Evolutionary conservation across 2,113 vertebrate genomes (phyloP).

Genomic region (Toxotes chatareus): DNA sequence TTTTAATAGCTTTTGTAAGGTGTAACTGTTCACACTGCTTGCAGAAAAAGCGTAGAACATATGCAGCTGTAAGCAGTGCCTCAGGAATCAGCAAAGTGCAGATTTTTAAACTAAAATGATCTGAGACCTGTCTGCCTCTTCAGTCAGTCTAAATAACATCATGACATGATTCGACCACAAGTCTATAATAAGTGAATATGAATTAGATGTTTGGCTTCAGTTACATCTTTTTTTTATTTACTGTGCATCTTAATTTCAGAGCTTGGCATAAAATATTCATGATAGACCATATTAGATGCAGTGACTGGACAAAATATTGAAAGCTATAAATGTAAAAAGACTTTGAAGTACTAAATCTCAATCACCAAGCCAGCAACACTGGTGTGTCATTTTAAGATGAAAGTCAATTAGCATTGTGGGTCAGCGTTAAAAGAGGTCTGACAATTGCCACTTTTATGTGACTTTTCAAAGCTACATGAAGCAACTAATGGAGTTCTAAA

Average conservation of each 20-base stretch:
- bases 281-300: slow-evolving; percentile 1
- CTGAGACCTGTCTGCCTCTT: slow-evolving; percentile 21
- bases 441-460: slow-evolving; percentile 41
- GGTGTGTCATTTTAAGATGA: slow-evolving; percentile 34
- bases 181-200: slow-evolving; percentile 26
- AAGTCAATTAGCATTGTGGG: slow-evolving; percentile 39
- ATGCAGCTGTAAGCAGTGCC: slow-evolving; percentile 40
- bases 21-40: slow-evolving; percentile 53
- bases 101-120: slow-evolving; percentile 31
- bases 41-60: slow-evolving; percentile 42
- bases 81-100: slow-evolving; percentile 30
- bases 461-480: slow-evolving; percentile 42
- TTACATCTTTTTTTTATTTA: slow-evolving; percentile 27
- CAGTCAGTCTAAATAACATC: slow-evolving; percentile 22
- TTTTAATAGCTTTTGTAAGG: slow-evolving; percentile 51
- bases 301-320: slow-evolving; percentile 11
- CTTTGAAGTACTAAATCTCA: slow-evolving; percentile 14
- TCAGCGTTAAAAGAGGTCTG: slow-evolving; percentile 44
- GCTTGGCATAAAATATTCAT: slow-evolving; percentile 9
- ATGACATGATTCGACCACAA: neutral
- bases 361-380: neutral
- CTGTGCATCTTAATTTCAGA: slow-evolving; percentile 11
- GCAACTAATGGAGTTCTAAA: slow-evolving; percentile 43
- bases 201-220: slow-evolving; percentile 20
- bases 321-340: slow-evolving; percentile 30